Conservation (phyloP, 2,888 invertebrate genomes). For the Lithophane semibrunnea region DNA sequence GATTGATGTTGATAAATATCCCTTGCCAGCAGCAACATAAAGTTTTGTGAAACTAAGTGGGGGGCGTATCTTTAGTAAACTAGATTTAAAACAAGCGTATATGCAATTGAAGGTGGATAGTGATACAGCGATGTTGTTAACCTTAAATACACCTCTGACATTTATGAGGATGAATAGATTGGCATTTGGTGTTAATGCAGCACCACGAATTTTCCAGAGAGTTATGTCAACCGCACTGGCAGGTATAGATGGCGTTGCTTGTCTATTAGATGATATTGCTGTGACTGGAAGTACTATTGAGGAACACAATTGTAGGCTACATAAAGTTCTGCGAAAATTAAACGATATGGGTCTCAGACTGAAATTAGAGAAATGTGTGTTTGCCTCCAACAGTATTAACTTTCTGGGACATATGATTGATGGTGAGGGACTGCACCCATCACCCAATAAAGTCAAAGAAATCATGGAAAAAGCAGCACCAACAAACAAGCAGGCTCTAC, state of each 20-base stretch:
- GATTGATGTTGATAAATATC: background rate
- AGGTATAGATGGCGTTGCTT: background rate
- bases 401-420: background rate
- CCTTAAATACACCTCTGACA: background rate
- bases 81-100: background rate
- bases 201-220: background rate
- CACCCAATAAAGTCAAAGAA: conserved; percentile 1
- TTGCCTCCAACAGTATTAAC: background rate
- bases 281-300: background rate
- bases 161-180: background rate
- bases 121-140: background rate
- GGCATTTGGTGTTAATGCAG: background rate
- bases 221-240: background rate
- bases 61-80: background rate
- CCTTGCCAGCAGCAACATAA: background rate
- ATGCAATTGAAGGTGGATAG: background rate
- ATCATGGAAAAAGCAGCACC: too few species aligned
- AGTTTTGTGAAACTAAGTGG: background rate
- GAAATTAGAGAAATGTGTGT: conserved; percentile 1
- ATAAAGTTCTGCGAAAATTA: background rate
- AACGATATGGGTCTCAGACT: background rate
- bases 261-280: background rate
- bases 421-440: background rate
- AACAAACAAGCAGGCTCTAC: too few species aligned
- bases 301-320: background rate